These are phyloP conservation scores for Leptodactylus fuscus DNA, from an alignment of 2,113 vertebrate species.

Conservation along the genomic window DNA sequence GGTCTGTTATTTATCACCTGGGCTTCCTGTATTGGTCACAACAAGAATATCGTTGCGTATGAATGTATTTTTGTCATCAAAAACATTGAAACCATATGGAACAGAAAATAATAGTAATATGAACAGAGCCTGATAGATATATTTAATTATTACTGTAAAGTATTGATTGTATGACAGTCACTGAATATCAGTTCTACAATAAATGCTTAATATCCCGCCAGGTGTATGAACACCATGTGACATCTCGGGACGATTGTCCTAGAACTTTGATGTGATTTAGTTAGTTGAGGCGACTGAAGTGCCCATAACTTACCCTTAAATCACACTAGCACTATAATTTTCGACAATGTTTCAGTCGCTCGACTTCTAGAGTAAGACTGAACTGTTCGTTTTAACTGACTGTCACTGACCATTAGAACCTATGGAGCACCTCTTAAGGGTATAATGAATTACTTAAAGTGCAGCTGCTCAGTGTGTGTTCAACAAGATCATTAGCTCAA, in stretches of 20 bases:
- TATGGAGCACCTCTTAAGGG: conserved; percentile 45
- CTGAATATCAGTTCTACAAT: too few species aligned
- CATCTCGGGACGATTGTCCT: background rate
- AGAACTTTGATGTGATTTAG: background rate
- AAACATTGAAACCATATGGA: too few species aligned
- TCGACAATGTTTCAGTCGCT: background rate
- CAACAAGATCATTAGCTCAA: conserved; percentile 59
- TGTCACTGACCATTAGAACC: conserved; percentile 46
- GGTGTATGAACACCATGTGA: too few species aligned
- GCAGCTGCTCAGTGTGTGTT: conserved; percentile 49
- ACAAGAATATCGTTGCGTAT: too few species aligned
- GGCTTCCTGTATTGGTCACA: too few species aligned
- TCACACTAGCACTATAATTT: background rate
- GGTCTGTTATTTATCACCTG: too few species aligned
- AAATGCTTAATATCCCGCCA: too few species aligned
- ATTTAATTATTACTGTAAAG: too few species aligned
- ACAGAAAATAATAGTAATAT: too few species aligned
- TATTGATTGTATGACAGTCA: too few species aligned
- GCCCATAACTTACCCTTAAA: background rate
- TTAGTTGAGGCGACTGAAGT: background rate
- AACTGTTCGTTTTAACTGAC: conserved; percentile 28
- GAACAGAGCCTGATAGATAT: too few species aligned
- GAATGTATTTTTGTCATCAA: too few species aligned
- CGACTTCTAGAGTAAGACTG: background rate
- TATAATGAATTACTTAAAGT: conserved; percentile 52